Evolutionary conservation across 2,797 vertebrate genomes (phyloP).

Genomic region (Lithobates sylvaticus): DNA sequence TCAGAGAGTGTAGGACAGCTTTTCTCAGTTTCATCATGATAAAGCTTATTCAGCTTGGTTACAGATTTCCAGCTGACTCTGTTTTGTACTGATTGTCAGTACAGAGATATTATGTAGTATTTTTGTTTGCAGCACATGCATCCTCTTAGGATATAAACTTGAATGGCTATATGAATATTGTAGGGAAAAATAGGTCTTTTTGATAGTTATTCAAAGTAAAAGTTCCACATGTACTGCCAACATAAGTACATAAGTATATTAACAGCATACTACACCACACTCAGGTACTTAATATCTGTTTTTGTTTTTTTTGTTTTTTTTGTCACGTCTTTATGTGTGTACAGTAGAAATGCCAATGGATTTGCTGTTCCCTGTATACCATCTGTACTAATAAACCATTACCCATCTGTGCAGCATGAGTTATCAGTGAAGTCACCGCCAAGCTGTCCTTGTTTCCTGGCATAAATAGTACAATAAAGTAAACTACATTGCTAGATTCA

Average conservation of each 20-base stretch:
- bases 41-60: too few relatives aligned
- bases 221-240: neutral
- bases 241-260: neutral
- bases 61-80: too few relatives aligned
- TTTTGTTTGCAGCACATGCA: too few relatives aligned
- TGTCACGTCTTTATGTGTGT: slow-evolving; percentile 62
- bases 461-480: slow-evolving; percentile 43
- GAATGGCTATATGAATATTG: too few relatives aligned
- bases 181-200: neutral
- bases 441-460: slow-evolving; percentile 63
- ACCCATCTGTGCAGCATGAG: slow-evolving; percentile 75
- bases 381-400: slow-evolving; percentile 76
- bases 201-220: slow-evolving; percentile 2
- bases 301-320: slow-evolving; percentile 57
- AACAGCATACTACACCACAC: neutral
- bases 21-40: too few relatives aligned
- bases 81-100: too few relatives aligned
- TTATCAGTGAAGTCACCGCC: slow-evolving; percentile 71
- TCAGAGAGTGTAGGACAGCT: too few relatives aligned
- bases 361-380: slow-evolving; percentile 73
- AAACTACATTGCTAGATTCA: slow-evolving; percentile 24
- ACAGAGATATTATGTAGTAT: too few relatives aligned
- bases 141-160: too few relatives aligned
- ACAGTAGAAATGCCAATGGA: slow-evolving; percentile 71
- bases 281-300: slow-evolving; percentile 34